phyloP scores from a whole-genome alignment of 2,113 vertebrate species.

The Brachypodius melanocephalos region DNA sequence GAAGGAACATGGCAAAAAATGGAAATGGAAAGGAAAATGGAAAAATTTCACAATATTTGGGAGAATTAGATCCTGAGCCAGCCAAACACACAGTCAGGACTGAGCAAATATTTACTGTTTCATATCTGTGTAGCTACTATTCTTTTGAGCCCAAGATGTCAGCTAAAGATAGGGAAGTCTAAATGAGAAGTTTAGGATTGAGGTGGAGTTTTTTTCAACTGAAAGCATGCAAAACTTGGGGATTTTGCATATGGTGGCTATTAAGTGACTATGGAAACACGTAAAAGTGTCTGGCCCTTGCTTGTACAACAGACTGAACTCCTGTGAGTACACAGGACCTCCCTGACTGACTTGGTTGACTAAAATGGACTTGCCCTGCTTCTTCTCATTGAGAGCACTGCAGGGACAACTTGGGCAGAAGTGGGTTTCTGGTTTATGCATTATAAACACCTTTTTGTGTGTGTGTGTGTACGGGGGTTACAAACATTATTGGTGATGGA shows the following conservation, averaged over 20 bases:
- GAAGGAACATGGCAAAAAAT: accelerated
- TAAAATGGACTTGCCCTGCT: background rate
- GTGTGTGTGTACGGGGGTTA: background rate
- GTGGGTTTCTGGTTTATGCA: background rate
- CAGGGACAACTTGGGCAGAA: background rate
- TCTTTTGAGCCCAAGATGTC: background rate
- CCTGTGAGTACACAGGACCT: background rate
- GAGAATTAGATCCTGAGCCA: background rate
- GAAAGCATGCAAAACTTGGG: background rate
- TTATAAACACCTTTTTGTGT: background rate
- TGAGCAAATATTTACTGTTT: background rate
- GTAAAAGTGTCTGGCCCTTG: background rate
- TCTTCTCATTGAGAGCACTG: background rate
- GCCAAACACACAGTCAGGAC: background rate
- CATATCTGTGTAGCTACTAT: background rate
- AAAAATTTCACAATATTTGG: background rate
- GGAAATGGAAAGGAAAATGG: background rate
- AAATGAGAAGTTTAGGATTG: background rate
- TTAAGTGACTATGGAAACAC: background rate
- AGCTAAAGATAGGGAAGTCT: background rate
- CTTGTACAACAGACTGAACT: background rate
- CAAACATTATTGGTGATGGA: background rate
- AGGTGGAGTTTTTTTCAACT: background rate
- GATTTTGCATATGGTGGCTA: background rate
- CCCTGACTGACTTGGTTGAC: background rate